A percentile compares a stretch with the other conserved stretches of the same genome.
These are phyloP conservation scores for Diplosoma virens DNA, from an alignment of 23 tunicate species.

Conservation along the genomic window DNA sequence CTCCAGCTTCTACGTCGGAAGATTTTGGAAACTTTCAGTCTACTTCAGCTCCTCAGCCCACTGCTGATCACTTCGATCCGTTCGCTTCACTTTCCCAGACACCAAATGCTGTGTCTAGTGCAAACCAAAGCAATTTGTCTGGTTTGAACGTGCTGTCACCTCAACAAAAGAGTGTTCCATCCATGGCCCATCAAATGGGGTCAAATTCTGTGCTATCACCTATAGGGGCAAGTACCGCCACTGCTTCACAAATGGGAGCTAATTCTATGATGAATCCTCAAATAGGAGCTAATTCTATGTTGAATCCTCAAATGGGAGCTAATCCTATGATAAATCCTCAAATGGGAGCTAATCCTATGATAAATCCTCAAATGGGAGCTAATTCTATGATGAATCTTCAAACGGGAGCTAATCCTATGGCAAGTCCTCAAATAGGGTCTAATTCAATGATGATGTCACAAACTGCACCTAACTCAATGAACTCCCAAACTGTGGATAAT, in stretches of 20 bases:
- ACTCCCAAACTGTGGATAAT: too few relatives aligned
- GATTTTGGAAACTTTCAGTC: constrained; percentile 43
- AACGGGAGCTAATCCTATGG: too few relatives aligned
- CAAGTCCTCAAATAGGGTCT: too few relatives aligned
- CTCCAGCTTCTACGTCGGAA: background rate
- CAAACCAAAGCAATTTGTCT: background rate
- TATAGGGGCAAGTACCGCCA: background rate
- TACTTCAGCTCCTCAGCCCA: constrained; percentile 5
- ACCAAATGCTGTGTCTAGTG: background rate
- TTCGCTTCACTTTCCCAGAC: constrained; percentile 64
- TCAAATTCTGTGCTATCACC: too few relatives aligned
- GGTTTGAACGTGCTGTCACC: background rate
- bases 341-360: too few relatives aligned
- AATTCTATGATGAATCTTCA: too few relatives aligned
- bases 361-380: too few relatives aligned
- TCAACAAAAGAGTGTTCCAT: constrained; percentile 11
- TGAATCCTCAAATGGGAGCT: too few relatives aligned
- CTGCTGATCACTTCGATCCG: constrained; percentile 48
- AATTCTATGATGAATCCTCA: constrained; percentile 11
- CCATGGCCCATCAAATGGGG: constrained; percentile 7
- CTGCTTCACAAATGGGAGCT: constrained; percentile 2
- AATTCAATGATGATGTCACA: too few relatives aligned
- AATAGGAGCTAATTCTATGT: too few relatives aligned
- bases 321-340: too few relatives aligned
- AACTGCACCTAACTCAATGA: too few relatives aligned